Evolutionary conservation across 2,888 invertebrate genomes (phyloP).

Genomic region (Euplagia quadripunctaria): DNA sequence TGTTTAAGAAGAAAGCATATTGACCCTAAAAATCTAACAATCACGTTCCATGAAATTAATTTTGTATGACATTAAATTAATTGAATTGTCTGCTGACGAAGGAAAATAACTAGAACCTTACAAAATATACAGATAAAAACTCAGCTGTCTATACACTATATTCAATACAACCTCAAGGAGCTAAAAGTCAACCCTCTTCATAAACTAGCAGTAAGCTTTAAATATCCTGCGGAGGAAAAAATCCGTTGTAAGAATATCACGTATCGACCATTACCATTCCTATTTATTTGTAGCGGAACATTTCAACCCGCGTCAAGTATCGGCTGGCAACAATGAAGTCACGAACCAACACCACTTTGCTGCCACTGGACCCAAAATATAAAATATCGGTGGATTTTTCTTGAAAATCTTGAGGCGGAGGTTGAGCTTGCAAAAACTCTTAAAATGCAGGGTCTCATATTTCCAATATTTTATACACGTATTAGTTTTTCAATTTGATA

Average conservation of each 20-base stretch:
- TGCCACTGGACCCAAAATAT: slow-evolving; percentile 42
- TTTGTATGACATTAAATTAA: background rate
- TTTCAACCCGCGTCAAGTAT: slow-evolving; percentile 58
- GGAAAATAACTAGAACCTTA: background rate
- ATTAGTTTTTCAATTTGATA: background rate
- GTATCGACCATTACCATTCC: slow-evolving; percentile 64
- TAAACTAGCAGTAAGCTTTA: slow-evolving; percentile 47
- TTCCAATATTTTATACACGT: background rate
- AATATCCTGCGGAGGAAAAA: slow-evolving; percentile 46
- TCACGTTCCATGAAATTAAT: background rate
- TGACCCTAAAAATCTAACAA: background rate
- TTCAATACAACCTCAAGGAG: slow-evolving; percentile 22
- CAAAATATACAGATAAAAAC: background rate
- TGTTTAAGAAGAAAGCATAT: too few relatives aligned
- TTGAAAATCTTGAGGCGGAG: slow-evolving; percentile 24
- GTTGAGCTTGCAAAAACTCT: background rate
- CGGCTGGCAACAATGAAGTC: slow-evolving; percentile 65
- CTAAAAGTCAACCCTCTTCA: slow-evolving; percentile 39
- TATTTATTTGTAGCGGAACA: slow-evolving; percentile 64
- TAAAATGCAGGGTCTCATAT: background rate
- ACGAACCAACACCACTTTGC: slow-evolving; percentile 65
- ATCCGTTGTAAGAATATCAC: slow-evolving; percentile 51
- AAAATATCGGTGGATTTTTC: slow-evolving; percentile 35
- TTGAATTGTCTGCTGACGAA: background rate
- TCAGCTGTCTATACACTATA: background rate